phyloP scores from a whole-genome alignment of 2,888 invertebrate species.

The Hirtodrosophila duncani region DNA sequence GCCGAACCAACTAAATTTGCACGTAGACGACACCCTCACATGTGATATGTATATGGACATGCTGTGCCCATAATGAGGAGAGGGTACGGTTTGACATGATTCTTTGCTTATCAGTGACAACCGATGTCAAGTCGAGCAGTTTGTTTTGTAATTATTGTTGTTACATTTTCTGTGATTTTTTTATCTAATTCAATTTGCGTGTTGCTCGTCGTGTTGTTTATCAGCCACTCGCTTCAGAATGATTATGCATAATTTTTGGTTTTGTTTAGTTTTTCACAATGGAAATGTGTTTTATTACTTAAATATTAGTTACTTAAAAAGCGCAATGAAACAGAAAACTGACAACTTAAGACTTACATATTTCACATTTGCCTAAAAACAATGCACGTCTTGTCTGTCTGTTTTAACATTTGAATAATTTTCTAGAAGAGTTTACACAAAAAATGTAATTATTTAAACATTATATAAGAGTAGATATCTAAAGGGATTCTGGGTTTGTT shows the following conservation, averaged over 20 bases:
- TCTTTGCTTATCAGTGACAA: conserved; percentile 50
- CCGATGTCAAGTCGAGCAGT: conserved; percentile 41
- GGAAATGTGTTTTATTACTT: conserved; percentile 68
- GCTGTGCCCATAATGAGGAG: conserved; percentile 21
- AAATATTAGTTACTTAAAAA: conserved; percentile 58
- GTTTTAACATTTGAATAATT: conserved; percentile 54
- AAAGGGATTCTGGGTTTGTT: too few species aligned
- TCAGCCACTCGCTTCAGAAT: conserved; percentile 39
- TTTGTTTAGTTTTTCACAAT: too few species aligned
- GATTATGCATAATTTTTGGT: too few species aligned
- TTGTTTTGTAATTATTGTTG: conserved; percentile 13
- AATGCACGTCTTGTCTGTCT: conserved; percentile 51
- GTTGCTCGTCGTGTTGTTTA: conserved; percentile 37
- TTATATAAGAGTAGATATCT: too few species aligned
- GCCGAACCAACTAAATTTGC: conserved; percentile 42
- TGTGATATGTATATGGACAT: background rate
- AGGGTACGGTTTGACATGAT: conserved; percentile 27
- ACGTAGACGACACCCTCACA: conserved; percentile 32
- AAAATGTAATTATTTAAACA: too few species aligned
- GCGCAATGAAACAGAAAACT: conserved; percentile 39
- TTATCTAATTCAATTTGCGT: conserved; percentile 66
- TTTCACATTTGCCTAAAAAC: too few species aligned
- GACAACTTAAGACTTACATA: conserved; percentile 67
- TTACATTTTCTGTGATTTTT: conserved; percentile 8
- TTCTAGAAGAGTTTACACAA: conserved; percentile 23